A percentile compares a stretch with the other conserved stretches of the same genome.
These are phyloP conservation scores for Meles meles DNA, from an alignment of 2,113 vertebrate species.

Conservation along the genomic window DNA sequence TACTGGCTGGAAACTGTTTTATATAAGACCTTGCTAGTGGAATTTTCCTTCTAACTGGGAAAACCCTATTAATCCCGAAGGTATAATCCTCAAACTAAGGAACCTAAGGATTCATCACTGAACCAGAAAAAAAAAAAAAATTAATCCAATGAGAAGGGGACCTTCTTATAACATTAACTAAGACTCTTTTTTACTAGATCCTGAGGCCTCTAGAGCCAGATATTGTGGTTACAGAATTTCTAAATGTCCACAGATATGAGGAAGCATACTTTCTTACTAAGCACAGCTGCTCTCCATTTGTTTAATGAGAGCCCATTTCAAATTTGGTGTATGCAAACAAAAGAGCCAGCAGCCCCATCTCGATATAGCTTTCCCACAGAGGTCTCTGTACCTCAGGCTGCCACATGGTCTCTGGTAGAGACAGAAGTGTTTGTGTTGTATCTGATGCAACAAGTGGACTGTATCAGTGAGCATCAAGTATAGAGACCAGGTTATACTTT, in stretches of 20 bases:
- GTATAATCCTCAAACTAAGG: background rate
- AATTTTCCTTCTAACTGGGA: slow-evolving; percentile 13
- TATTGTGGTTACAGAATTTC: slow-evolving; percentile 45
- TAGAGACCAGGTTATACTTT: background rate
- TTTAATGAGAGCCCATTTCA: slow-evolving; percentile 82
- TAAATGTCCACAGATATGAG: slow-evolving; percentile 78
- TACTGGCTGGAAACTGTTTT: background rate
- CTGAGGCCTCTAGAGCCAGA: background rate
- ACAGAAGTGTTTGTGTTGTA: background rate
- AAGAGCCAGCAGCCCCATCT: slow-evolving; percentile 28
- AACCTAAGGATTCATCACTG: background rate
- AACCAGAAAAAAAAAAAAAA: background rate
- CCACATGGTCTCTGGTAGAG: background rate
- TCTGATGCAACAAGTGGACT: background rate
- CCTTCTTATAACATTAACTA: slow-evolving; percentile 13
- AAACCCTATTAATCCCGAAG: slow-evolving; percentile 7
- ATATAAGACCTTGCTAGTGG: background rate
- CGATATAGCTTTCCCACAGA: background rate
- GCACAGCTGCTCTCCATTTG: slow-evolving; percentile 86
- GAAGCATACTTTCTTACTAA: slow-evolving; percentile 77
- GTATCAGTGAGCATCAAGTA: background rate
- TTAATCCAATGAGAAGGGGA: background rate
- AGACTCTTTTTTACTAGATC: background rate
- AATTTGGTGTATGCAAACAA: slow-evolving; percentile 75
- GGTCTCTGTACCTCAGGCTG: background rate